Conservation (phyloP, 1,140 invertebrate species). For the Babylonia areolata region DNA sequence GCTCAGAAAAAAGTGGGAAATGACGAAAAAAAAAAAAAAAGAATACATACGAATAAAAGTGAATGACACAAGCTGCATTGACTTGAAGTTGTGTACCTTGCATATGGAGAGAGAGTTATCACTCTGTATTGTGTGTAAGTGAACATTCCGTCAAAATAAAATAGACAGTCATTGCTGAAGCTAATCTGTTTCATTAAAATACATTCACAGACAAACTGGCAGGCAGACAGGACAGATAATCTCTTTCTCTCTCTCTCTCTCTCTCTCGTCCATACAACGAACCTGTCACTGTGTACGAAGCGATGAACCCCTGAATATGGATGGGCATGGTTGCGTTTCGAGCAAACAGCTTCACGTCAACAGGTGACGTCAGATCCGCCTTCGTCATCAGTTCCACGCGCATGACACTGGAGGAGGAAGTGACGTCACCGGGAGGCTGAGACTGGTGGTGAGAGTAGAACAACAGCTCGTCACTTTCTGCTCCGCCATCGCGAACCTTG, state of each 20-base stretch:
- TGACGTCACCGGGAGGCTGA: constrained; percentile 49
- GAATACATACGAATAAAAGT: too few relatives aligned
- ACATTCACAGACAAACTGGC: not conserved
- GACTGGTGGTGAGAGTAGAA: constrained; percentile 51
- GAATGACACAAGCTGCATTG: too few relatives aligned
- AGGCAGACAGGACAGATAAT: too few relatives aligned
- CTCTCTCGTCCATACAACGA: not conserved
- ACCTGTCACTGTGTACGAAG: constrained; percentile 51
- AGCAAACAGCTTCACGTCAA: constrained; percentile 34
- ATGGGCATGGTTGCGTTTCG: constrained; percentile 51
- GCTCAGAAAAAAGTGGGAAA: too few relatives aligned
- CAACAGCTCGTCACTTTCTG: constrained; percentile 51
- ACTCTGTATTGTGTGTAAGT: too few relatives aligned
- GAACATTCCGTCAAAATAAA: too few relatives aligned
- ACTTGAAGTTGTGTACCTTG: too few relatives aligned
- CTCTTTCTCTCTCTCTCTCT: too few relatives aligned
- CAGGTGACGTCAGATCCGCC: constrained; percentile 33
- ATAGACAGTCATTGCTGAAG: too few relatives aligned
- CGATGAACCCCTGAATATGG: constrained; percentile 67
- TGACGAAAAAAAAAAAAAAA: too few relatives aligned
- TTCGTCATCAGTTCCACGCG: constrained; percentile 64
- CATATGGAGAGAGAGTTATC: too few relatives aligned
- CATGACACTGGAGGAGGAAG: constrained; percentile 59
- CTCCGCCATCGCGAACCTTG: constrained; percentile 62
- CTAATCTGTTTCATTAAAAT: too few relatives aligned